Base-by-base conservation (phyloP, 2,797 vertebrate genomes). In the Gastrophryne carolinensis region DNA sequence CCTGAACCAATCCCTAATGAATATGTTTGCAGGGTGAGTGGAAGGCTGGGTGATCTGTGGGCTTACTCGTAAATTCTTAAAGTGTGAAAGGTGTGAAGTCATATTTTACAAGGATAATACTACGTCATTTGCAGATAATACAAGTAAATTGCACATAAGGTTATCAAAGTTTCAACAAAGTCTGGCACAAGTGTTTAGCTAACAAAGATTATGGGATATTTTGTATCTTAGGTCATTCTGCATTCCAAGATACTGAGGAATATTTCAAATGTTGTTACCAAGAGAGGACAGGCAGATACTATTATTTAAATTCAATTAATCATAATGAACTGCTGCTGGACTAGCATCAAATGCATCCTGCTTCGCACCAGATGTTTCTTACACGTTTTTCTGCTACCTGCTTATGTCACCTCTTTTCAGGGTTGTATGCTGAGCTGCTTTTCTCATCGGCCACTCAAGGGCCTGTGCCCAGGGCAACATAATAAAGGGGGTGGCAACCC, bases 181-280 rank as follows among this genome's bases (percentile, higher is more conserved):
- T 35, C 75, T 66, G 75, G 67, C 74, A 77, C 52, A 65, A 65
- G 30, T 58, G 39, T 72, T 64, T 49, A 29, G 29, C 60, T 72
- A 39, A 11, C 12, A 39, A 56, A 65, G 61, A 78, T 78, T 65
- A 65, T 29, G 24, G 6, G 24, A 47, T 63, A 44, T 19, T 47
- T 63, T 41, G 29, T 65, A 49, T 19, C 26, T 68, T 53, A 64
- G 54, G 65, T 66, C 75, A 60, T 66, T 5, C 32, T 65, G 32
- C 61, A 72, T 72, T 64, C 60, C 47, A 52, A 50, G 54, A 6
- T 7, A 37, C 3, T 9, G 23, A 26, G 27, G 23, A 26, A n/a
- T n/a, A n/a, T n/a, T n/a, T n/a, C n/a, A n/a, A n/a, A n/a, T n/a
- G n/a, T n/a, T n/a, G n/a, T n/a, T n/a, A n/a, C n/a, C n/a, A n/a